phyloP scores from a whole-genome alignment of 2,888 invertebrate species.

The Phoenoteleia sp. region DNA sequence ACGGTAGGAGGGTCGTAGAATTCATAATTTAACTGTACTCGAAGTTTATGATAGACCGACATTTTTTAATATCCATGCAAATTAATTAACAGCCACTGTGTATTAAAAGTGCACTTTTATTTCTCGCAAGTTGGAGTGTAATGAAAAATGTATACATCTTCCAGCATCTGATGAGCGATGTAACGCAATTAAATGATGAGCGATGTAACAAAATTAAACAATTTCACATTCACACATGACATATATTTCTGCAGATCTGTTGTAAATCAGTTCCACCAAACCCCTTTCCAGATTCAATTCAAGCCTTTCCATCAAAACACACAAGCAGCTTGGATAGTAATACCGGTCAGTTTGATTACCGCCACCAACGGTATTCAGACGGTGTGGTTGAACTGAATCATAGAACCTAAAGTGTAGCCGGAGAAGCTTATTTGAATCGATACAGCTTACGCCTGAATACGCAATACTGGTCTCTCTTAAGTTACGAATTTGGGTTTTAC shows the following conservation, averaged over 20 bases:
- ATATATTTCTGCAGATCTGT: slow-evolving; percentile 65
- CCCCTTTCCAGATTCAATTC: slow-evolving; percentile 75
- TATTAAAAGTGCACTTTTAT: not conserved
- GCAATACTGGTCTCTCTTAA: slow-evolving; percentile 28
- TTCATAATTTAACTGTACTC: slow-evolving; percentile 17
- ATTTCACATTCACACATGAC: slow-evolving; percentile 52
- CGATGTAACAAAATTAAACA: slow-evolving; percentile 40
- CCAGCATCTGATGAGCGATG: slow-evolving; percentile 1
- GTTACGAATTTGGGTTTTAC: slow-evolving; percentile 18
- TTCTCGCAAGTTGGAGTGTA: not conserved
- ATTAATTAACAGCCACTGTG: slow-evolving; percentile 1
- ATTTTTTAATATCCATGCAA: slow-evolving; percentile 3
- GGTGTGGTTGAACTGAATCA: slow-evolving; percentile 73
- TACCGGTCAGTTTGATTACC: slow-evolving; percentile 76
- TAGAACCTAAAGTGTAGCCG: slow-evolving; percentile 55
- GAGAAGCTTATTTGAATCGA: slow-evolving; percentile 70
- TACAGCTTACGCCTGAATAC: slow-evolving; percentile 62
- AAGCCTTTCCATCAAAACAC: slow-evolving; percentile 74
- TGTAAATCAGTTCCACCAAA: slow-evolving; percentile 74
- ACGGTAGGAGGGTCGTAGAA: not conserved
- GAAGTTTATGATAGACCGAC: slow-evolving; percentile 4
- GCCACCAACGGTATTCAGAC: slow-evolving; percentile 63
- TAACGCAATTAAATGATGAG: slow-evolving; percentile 51
- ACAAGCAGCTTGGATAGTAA: slow-evolving; percentile 76
- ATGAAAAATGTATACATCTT: slow-evolving; percentile 3